phyloP scores from a whole-genome alignment of 2,888 invertebrate species.

The Chloromyia formosa region DNA sequence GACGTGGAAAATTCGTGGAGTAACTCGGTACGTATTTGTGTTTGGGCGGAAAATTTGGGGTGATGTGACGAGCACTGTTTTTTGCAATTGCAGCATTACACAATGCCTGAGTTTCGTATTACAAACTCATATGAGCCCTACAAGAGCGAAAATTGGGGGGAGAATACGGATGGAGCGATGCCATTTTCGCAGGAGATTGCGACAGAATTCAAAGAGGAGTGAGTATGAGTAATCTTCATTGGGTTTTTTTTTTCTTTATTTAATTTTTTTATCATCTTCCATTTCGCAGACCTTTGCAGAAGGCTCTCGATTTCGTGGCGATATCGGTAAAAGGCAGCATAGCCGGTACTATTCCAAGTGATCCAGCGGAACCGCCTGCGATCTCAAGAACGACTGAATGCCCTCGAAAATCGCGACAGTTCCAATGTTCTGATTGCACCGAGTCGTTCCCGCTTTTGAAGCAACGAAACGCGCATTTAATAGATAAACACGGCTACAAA shows the following conservation, averaged over 20 bases:
- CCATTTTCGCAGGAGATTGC: slow-evolving; percentile 23
- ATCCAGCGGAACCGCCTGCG: too few relatives aligned
- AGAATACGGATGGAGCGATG: slow-evolving; percentile 60
- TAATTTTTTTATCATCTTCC: too few relatives aligned
- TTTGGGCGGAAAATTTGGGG: too few relatives aligned
- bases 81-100: slow-evolving; percentile 31
- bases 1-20: slow-evolving; percentile 80
- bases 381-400: background rate
- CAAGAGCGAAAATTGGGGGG: slow-evolving; percentile 53
- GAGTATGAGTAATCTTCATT: slow-evolving; percentile 1
- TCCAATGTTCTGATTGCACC: slow-evolving; percentile 61
- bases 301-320: background rate
- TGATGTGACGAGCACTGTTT: too few relatives aligned
- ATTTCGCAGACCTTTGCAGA: background rate
- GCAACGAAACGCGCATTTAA: slow-evolving; percentile 62
- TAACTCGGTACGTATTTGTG: slow-evolving; percentile 67
- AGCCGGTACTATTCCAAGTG: too few relatives aligned
- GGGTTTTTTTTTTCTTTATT: background rate
- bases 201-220: slow-evolving; percentile 21
- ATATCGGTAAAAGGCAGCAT: too few relatives aligned
- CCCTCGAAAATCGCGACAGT: slow-evolving; percentile 54
- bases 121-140: slow-evolving; percentile 53
- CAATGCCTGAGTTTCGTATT: slow-evolving; percentile 35
- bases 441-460: slow-evolving; percentile 59
- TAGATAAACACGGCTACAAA: slow-evolving; percentile 60